Conservation (phyloP, 2,797 vertebrate genomes). For the Orestias chungarensis region DNA sequence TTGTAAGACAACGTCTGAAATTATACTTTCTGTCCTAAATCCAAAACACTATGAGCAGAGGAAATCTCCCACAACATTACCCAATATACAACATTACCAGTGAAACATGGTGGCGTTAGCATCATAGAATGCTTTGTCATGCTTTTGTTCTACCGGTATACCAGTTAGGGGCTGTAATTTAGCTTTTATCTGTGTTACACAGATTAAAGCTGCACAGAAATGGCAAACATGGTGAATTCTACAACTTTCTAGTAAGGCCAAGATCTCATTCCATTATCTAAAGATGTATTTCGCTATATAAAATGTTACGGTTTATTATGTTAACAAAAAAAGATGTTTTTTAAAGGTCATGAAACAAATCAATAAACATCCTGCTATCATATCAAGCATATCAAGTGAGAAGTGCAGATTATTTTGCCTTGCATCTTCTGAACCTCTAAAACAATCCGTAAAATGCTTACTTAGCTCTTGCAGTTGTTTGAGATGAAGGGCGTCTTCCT, state of each 20-base stretch:
- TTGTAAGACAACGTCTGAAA: neutral
- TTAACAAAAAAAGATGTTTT: neutral
- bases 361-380: neutral
- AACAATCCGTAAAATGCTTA: constrained; percentile 74
- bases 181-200: neutral
- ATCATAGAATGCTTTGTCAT: neutral
- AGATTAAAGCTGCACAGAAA: neutral
- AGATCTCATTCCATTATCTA: neutral
- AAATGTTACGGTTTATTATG: neutral
- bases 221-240: neutral
- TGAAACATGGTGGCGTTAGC: neutral
- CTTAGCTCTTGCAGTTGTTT: constrained; percentile 95
- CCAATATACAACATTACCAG: too few relatives aligned
- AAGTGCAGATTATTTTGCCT: neutral
- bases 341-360: neutral
- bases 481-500: constrained; percentile 86
- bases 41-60: neutral
- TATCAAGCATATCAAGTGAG: neutral
- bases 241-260: neutral
- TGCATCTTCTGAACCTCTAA: neutral
- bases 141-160: neutral
- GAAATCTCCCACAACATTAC: neutral
- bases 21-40: too few relatives aligned
- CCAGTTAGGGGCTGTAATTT: neutral
- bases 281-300: neutral